phyloP scores from a whole-genome alignment of 1,140 invertebrate genomes.

The Leptopilina boulardi region DNA sequence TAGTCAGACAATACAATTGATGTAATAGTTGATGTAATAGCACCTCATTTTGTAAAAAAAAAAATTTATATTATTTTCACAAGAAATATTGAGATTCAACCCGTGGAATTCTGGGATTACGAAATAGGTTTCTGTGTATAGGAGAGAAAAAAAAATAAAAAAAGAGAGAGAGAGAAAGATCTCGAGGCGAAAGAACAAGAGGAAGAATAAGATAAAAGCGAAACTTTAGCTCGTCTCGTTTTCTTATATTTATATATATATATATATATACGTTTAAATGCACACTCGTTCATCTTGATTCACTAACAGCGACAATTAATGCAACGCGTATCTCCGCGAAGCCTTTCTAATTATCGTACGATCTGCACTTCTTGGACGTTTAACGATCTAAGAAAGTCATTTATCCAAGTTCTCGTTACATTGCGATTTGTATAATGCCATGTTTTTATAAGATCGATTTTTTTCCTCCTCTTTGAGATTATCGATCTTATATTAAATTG shows the following conservation, averaged over 20 bases:
- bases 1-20: no score
- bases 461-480: neutral
- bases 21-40: no score
- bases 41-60: neutral
- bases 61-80: constrained; percentile 17
- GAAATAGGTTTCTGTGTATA: constrained; percentile 43
- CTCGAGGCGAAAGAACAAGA: constrained; percentile 7
- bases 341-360: constrained; percentile 21
- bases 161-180: constrained; percentile 31
- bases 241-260: constrained; percentile 46
- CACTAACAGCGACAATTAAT: constrained; percentile 26
- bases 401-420: neutral
- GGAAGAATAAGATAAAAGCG: constrained; percentile 41
- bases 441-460: neutral
- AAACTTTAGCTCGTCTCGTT: constrained; percentile 57
- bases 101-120: constrained; percentile 54
- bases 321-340: constrained; percentile 18
- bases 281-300: constrained; percentile 20
- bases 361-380: constrained; percentile 2
- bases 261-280: constrained; percentile 3
- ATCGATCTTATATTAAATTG: no score
- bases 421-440: neutral
- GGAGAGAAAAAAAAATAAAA: no score
- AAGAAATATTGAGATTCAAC: neutral
- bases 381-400: constrained; percentile 22